Percentiles rank a stretch among this genome's conserved stretches.
Evolutionary conservation across 2,888 invertebrate genomes (phyloP).

Genomic region (Drosophila maculinotata): DNA sequence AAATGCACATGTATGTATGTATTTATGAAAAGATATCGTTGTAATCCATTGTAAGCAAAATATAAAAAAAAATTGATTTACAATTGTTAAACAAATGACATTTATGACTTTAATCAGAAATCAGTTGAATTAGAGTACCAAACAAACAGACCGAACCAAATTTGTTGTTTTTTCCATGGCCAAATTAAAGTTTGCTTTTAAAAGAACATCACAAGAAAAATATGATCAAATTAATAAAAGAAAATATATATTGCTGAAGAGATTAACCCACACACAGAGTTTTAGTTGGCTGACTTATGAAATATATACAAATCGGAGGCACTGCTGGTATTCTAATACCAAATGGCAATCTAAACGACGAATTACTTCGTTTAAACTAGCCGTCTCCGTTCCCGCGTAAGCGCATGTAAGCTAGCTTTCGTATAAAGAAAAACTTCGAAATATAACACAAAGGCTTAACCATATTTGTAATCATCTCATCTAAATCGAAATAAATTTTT

Average conservation of each 20-base stretch:
- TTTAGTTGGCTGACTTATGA: slow-evolving; percentile 73
- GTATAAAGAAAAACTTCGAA: slow-evolving; percentile 24
- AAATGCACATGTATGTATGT: slow-evolving; percentile 18
- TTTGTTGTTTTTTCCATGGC: slow-evolving; percentile 46
- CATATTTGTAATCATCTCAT: slow-evolving; percentile 85
- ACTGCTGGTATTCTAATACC: slow-evolving; percentile 40
- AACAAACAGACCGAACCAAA: slow-evolving; percentile 41
- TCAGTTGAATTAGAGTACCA: slow-evolving; percentile 70
- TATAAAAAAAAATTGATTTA: slow-evolving; percentile 41
- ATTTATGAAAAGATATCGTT: slow-evolving; percentile 48
- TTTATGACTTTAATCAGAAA: slow-evolving; percentile 75
- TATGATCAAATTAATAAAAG: slow-evolving; percentile 8
- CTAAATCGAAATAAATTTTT: slow-evolving; percentile 82
- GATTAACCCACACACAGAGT: slow-evolving; percentile 81
- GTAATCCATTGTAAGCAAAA: slow-evolving; percentile 65
- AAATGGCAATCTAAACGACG: slow-evolving; percentile 63
- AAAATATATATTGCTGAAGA: slow-evolving; percentile 73
- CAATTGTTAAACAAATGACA: slow-evolving; percentile 40
- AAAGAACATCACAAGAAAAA: slow-evolving; percentile 28
- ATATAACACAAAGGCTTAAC: slow-evolving; percentile 85
- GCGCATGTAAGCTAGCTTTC: slow-evolving; percentile 66
- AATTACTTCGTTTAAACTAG: slow-evolving; percentile 31
- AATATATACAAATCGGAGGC: slow-evolving; percentile 59
- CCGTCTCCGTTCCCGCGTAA: slow-evolving; percentile 29
- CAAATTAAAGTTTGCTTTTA: slow-evolving; percentile 38